Percentiles rank a stretch among this genome's conserved stretches.
Evolutionary conservation across 2,888 invertebrate genomes (phyloP).

Genomic region (Oscheius myriophilus): DNA sequence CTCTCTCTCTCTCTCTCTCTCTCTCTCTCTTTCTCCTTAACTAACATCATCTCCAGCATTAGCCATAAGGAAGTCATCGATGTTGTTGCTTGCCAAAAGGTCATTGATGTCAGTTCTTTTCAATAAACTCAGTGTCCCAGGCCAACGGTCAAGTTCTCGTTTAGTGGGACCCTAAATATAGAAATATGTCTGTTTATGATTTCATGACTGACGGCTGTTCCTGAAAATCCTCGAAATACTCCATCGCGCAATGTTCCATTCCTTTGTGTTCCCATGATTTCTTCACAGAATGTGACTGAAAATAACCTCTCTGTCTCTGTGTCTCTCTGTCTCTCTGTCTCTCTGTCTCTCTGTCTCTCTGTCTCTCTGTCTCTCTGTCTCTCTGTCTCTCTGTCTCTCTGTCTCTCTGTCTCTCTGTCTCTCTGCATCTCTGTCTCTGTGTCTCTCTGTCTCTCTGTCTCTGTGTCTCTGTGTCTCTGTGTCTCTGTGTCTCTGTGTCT

Average conservation of each 20-base stretch:
- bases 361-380: too few relatives aligned
- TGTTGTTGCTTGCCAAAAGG: background rate
- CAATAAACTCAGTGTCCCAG: constrained; percentile 4
- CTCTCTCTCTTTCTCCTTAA: too few relatives aligned
- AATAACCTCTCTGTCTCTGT: too few relatives aligned
- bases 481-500: too few relatives aligned
- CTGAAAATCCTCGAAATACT: constrained; percentile 15
- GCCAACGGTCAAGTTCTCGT: constrained; percentile 15
- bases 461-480: too few relatives aligned
- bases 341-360: too few relatives aligned
- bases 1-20: too few relatives aligned
- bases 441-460: too few relatives aligned
- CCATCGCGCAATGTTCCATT: constrained; percentile 25
- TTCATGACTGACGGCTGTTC: constrained; percentile 4
- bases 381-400: too few relatives aligned
- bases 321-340: too few relatives aligned
- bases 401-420: too few relatives aligned
- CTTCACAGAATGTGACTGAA: constrained; percentile 26
- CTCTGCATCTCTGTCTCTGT: too few relatives aligned
- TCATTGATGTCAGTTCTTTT: constrained; percentile 2
- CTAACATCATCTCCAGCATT: constrained; percentile 21
- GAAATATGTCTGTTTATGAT: background rate
- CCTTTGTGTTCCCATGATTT: constrained; percentile 14
- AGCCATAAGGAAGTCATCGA: constrained; percentile 19
- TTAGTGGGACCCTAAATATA: constrained; percentile 15